Evolutionary conservation across 2,888 invertebrate genomes (phyloP).

Genomic region (Drosophila pseudotakahashii): DNA sequence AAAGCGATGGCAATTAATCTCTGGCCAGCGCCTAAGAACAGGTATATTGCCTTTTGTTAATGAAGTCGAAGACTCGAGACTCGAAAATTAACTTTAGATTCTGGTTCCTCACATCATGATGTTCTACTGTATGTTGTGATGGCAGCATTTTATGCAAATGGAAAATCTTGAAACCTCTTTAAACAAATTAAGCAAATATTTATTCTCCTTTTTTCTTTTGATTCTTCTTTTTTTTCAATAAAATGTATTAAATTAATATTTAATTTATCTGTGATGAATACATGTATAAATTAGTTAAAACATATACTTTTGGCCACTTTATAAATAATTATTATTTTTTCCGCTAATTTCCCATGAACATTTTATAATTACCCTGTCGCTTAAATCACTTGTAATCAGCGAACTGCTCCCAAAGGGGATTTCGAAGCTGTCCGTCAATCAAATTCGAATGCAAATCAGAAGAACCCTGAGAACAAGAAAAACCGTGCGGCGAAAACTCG

Average conservation of each 20-base stretch:
- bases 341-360: conserved; percentile 40
- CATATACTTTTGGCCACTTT: conserved; percentile 12
- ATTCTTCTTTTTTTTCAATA: conserved; percentile 26
- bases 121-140: conserved; percentile 19
- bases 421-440: conserved; percentile 31
- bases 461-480: conserved; percentile 29
- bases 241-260: conserved; percentile 60
- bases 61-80: conserved; percentile 45
- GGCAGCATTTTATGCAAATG: conserved; percentile 43
- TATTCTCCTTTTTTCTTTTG: conserved; percentile 44
- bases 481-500: conserved; percentile 23
- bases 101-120: conserved; percentile 29
- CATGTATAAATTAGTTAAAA: conserved; percentile 20
- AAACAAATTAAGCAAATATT: conserved; percentile 65
- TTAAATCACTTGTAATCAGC: conserved; percentile 26
- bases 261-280: conserved; percentile 34
- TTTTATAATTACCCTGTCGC: conserved; percentile 53
- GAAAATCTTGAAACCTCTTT: conserved; percentile 45
- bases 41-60: conserved; percentile 64
- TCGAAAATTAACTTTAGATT: conserved; percentile 44
- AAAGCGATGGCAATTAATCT: conserved; percentile 59
- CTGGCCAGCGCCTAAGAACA: conserved; percentile 57
- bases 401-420: conserved; percentile 36
- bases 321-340: conserved; percentile 14
- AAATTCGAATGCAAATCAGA: conserved; percentile 24